Base-by-base conservation (phyloP, 2,888 invertebrate species). In the Agonopterix heracliana region DNA sequence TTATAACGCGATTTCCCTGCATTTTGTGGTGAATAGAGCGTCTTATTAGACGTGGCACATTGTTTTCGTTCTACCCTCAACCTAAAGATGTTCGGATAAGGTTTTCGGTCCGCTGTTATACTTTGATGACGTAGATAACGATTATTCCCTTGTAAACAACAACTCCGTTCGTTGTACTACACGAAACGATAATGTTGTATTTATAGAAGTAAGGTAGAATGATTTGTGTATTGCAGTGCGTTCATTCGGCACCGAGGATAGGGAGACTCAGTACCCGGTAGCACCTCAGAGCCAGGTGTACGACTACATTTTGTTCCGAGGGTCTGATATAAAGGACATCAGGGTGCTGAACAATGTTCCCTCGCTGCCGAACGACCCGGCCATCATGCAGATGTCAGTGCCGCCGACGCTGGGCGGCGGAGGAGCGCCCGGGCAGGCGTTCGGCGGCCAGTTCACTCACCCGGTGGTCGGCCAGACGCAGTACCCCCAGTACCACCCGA, bases 291-390 rank as follows among this genome's bases (percentile, higher is more conserved):
- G 96, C 87, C 98, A 99, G 84, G 95, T 99, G 49, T 99, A 98
- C 82, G 99, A 99, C 78, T 99, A 98, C 86, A 99, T 99, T 71
- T 92, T 99, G 64, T 99, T 99, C 89, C 93, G 98, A 62, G 99
- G 99, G 44, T 94, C 96, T 59, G 99, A 99, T 82, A 99, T 99
- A 74, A 99, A 99, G 89, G 99, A 99, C 81, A 96, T 99, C 71
- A 93, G 98, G 79, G 98, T 99, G 46, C 95, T 99, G 54, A 96
- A 95, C 84, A 95, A 93, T 90, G 94, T 93, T 48, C 92, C 93
- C 58, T 93, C 95, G 47, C 90, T 96, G 72, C 96, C 96, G 56
- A 97, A 98, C 88, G 99, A 99, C 90, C 99, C 99, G 52, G 99
- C 99, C 54, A 99, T 99, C 84, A 97, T 99, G 89, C 93, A 95